A percentile compares a stretch with the other conserved stretches of the same genome.
Conservation (phyloP, 2,113 vertebrate species). For the Mugil cephalus region DNA sequence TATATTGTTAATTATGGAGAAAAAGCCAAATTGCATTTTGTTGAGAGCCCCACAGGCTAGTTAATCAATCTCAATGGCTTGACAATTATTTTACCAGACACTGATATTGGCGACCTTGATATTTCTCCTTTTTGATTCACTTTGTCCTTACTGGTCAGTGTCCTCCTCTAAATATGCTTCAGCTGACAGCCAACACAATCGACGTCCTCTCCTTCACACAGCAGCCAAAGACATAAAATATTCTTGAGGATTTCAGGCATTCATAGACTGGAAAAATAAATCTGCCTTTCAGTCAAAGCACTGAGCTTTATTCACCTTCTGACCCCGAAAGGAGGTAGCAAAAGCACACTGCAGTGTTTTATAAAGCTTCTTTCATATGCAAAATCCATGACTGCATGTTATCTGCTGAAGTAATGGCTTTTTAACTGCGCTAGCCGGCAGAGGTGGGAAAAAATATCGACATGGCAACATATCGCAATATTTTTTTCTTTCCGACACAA, state of each 20-base stretch:
- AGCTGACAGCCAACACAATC: not conserved
- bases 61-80: conserved; percentile 20
- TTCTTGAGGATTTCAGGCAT: not conserved
- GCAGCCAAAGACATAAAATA: not conserved
- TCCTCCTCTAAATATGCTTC: conserved; percentile 6
- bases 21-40: not conserved
- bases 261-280: not conserved
- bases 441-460: no score
- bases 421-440: not conserved
- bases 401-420: conserved; percentile 12
- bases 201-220: not conserved
- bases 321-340: conserved; percentile 27
- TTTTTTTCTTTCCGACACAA: no score
- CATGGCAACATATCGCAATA: no score
- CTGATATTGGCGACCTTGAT: conserved; percentile 4
- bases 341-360: conserved; percentile 1
- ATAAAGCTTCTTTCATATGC: conserved; percentile 12
- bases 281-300: conserved; percentile 12
- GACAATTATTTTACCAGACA: conserved; percentile 5
- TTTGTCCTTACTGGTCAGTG: no score
- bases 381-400: not conserved
- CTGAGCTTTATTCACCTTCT: conserved; percentile 3
- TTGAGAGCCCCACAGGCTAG: not conserved
- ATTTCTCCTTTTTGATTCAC: not conserved
- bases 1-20: not conserved